phyloP scores from a whole-genome alignment of 2,888 invertebrate species.

The Scaptomyza tumidula region DNA sequence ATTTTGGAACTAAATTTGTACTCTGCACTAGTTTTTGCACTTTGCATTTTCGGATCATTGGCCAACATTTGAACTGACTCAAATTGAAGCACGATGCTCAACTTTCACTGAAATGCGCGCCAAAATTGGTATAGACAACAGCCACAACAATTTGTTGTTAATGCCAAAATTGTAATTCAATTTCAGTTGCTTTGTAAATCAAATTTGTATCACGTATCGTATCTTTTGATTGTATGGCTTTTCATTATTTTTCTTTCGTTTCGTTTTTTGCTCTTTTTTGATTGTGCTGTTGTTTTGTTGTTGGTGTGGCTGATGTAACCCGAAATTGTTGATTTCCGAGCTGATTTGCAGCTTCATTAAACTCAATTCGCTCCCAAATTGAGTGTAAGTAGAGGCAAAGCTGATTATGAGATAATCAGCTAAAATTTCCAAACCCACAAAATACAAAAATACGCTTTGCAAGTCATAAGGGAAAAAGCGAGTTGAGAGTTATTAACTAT shows the following conservation, averaged over 20 bases:
- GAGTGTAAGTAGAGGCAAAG: conserved; percentile 59
- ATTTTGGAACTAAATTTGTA: background rate
- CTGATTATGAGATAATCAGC: conserved; percentile 75
- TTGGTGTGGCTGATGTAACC: conserved; percentile 57
- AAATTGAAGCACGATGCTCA: conserved; percentile 25
- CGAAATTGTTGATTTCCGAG: conserved; percentile 56
- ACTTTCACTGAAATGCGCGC: conserved; percentile 69
- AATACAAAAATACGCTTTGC: conserved; percentile 42
- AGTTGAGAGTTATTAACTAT: background rate
- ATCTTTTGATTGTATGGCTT: conserved; percentile 36
- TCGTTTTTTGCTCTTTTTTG: conserved; percentile 5
- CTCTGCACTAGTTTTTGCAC: background rate
- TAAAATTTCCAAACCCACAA: conserved; percentile 64
- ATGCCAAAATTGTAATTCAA: conserved; percentile 64
- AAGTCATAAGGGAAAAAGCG: conserved; percentile 9
- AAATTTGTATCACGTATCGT: conserved; percentile 52
- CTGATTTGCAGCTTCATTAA: conserved; percentile 69
- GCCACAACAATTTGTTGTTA: conserved; percentile 41
- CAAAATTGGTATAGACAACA: conserved; percentile 55
- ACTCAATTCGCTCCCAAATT: conserved; percentile 40
- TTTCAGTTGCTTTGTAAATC: conserved; percentile 50
- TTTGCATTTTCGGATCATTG: conserved; percentile 39
- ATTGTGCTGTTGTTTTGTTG: conserved; percentile 12
- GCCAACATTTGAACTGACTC: conserved; percentile 44
- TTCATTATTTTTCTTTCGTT: conserved; percentile 21